phyloP scores from a whole-genome alignment of 2,113 vertebrate species.

The Hoplias malabaricus region DNA sequence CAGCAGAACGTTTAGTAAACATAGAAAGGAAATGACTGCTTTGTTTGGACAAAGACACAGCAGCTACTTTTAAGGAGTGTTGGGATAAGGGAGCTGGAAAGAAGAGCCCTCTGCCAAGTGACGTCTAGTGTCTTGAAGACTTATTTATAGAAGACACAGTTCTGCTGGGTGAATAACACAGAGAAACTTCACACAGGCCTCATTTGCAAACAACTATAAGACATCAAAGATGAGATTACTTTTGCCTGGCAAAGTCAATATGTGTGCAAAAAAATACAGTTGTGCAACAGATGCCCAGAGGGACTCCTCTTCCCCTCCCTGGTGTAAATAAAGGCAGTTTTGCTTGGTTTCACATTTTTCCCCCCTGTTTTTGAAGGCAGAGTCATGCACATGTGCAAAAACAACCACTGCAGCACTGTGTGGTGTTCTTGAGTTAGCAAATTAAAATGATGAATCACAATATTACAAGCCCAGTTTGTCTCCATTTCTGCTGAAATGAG shows the following conservation, averaged over 20 bases:
- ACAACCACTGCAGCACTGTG: constrained; percentile 26
- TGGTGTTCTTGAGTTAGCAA: constrained; percentile 22
- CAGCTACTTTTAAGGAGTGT: neutral
- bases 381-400: constrained; percentile 32
- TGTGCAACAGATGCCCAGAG: constrained; percentile 14
- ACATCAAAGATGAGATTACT: neutral
- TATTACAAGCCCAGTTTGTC: constrained; percentile 19
- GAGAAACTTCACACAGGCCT: neutral
- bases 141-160: constrained; percentile 5
- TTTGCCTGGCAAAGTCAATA: neutral
- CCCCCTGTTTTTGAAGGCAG: neutral
- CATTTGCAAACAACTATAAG: constrained; percentile 24
- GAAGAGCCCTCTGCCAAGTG: neutral
- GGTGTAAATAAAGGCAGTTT: constrained; percentile 27
- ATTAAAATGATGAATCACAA: constrained; percentile 46
- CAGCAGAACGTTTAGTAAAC: neutral
- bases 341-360: neutral
- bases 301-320: constrained; percentile 1
- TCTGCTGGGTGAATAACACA: neutral
- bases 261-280: neutral
- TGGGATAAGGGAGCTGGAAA: neutral
- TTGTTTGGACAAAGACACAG: neutral
- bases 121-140: neutral
- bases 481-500: constrained; percentile 44
- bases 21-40: neutral